These are phyloP conservation scores for Chaenodraco wilsoni DNA, from an alignment of 2,797 vertebrate genomes.

Conservation along the genomic window DNA sequence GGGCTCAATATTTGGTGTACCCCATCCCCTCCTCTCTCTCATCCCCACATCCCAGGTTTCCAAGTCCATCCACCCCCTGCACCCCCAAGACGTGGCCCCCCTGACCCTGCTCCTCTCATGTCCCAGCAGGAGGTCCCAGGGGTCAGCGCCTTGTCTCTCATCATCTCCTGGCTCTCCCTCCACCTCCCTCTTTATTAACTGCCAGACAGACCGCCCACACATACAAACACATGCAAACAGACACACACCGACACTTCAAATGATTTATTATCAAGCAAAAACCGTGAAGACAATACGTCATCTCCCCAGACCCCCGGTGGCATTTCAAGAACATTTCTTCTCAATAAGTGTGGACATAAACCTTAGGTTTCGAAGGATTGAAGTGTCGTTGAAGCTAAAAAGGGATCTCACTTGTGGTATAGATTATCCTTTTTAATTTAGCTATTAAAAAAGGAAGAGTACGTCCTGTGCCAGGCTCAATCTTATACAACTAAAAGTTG, in stretches of 20 bases:
- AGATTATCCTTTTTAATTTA: neutral
- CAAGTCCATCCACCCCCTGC: slow-evolving; percentile 1
- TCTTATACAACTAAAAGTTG: too few species aligned
- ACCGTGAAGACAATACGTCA: neutral
- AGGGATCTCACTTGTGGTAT: neutral
- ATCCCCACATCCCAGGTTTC: slow-evolving; percentile 31
- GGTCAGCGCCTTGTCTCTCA: slow-evolving; percentile 71
- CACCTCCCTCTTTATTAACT: slow-evolving; percentile 48
- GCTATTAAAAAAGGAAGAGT: neutral
- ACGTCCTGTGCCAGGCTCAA: too few species aligned
- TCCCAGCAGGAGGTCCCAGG: slow-evolving; percentile 67
- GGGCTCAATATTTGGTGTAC: slow-evolving; percentile 57
- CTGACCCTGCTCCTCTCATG: slow-evolving; percentile 62
- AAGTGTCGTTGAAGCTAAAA: neutral
- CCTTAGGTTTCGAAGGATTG: neutral
- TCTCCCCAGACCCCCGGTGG: neutral
- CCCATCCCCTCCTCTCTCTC: slow-evolving; percentile 54
- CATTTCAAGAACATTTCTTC: neutral
- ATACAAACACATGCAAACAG: slow-evolving; percentile 9
- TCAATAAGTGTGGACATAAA: neutral
- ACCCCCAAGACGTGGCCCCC: slow-evolving; percentile 37
- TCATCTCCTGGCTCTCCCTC: slow-evolving; percentile 57
- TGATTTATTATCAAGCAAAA: slow-evolving; percentile 7
- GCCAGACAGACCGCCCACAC: slow-evolving; percentile 60
- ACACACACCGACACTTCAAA: slow-evolving; percentile 14